Conservation (phyloP, 2,888 invertebrate genomes). For the Apeira syringaria region DNA sequence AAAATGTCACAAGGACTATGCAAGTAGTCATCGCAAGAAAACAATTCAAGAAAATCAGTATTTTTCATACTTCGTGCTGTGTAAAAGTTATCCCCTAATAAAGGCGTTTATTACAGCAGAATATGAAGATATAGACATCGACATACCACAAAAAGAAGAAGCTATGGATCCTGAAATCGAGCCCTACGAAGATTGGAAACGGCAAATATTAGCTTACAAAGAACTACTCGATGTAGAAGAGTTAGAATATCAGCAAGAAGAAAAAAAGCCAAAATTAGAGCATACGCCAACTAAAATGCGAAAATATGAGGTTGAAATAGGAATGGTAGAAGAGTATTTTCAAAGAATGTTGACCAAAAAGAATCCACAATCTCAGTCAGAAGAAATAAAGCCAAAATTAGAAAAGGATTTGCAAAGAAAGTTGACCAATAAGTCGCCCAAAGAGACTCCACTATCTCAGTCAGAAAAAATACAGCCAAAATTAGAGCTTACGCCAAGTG, state of each 20-base stretch:
- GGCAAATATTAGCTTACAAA: slow-evolving; percentile 79
- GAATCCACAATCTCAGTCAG: no score
- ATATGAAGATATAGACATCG: slow-evolving; percentile 51
- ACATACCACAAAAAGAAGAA: slow-evolving; percentile 37
- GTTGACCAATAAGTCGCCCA: no score
- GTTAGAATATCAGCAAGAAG: slow-evolving; percentile 19
- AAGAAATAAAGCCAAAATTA: no score
- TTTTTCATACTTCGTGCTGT: no score
- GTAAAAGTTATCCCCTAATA: no score
- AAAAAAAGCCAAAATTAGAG: background rate
- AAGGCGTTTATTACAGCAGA: slow-evolving; percentile 44
- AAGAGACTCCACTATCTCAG: no score
- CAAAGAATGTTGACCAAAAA: slow-evolving; percentile 63
- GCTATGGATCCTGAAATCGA: slow-evolving; percentile 62
- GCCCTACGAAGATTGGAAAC: slow-evolving; percentile 85
- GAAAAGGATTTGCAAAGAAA: no score
- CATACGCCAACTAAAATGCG: slow-evolving; percentile 38
- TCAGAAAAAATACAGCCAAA: no score
- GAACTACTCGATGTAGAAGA: slow-evolving; percentile 50
- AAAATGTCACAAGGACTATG: no score
- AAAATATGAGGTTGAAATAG: background rate
- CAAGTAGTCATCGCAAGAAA: no score
- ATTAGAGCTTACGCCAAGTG: no score
- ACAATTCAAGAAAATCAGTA: no score
- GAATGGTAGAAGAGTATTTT: slow-evolving; percentile 20